These are phyloP conservation scores for Ecliptopera silaceata DNA, from an alignment of 2,888 invertebrate genomes.

Conservation along the genomic window DNA sequence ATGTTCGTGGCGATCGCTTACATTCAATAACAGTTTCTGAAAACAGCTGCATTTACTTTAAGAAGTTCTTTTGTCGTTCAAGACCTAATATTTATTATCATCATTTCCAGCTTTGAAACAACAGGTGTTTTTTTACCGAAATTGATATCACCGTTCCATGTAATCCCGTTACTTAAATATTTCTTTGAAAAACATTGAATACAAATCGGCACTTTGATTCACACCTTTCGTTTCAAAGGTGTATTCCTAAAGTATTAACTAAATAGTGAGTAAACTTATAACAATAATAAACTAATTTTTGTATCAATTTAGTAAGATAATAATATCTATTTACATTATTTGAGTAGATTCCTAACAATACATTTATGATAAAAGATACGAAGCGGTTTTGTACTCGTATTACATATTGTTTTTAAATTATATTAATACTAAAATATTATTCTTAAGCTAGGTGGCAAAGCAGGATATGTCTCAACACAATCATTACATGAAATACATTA, in stretches of 20 bases:
- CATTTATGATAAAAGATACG: constrained; percentile 42
- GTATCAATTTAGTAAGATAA: neutral
- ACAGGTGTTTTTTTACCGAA: constrained; percentile 14
- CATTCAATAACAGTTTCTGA: constrained; percentile 6
- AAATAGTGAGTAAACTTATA: neutral
- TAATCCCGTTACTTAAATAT: constrained; percentile 20
- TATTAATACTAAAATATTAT: constrained; percentile 27
- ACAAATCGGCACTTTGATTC: constrained; percentile 9
- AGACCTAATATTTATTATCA: neutral
- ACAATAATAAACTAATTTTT: constrained; percentile 1
- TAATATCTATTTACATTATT: constrained; percentile 40
- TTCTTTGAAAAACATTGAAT: constrained; percentile 11
- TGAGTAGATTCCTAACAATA: constrained; percentile 39
- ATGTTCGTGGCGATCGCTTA: constrained; percentile 36
- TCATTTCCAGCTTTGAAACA: neutral
- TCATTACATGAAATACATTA: constrained; percentile 44
- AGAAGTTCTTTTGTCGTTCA: constrained; percentile 7
- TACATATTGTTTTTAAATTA: constrained; percentile 44
- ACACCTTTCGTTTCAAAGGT: constrained; percentile 11
- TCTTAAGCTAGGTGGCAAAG: constrained; percentile 64
- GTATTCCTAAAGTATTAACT: neutral
- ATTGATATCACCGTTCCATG: neutral
- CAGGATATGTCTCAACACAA: constrained; percentile 69
- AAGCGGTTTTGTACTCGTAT: constrained; percentile 48
- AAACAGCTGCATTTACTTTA: constrained; percentile 17